Base-by-base conservation (phyloP, 2,888 invertebrate genomes). In the Fragum whitleyi region DNA sequence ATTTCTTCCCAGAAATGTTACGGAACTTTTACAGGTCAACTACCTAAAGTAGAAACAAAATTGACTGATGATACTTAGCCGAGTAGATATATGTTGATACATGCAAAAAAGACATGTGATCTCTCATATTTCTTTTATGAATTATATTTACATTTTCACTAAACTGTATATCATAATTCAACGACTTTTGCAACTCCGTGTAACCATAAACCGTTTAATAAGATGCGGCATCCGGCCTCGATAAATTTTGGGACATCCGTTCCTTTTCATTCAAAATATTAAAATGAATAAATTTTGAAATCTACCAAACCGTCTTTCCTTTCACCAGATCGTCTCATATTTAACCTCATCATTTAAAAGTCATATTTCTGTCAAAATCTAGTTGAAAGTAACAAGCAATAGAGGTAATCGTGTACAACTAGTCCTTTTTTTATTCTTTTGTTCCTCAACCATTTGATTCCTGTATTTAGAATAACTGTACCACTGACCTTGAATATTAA, bases 251-350 rank as follows among this genome's bases (percentile, higher is more conserved):
- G 26, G 26, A 57, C 23, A 57, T 57, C 57, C 57, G 57, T 23
- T 57, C 57, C 26, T 57, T 57, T 57, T 26, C 47, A 47, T 47
- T 57, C 26, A 23, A 26, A 57, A 57, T 57, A 57, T 57, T 57
- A 57, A 57, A 57, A 57, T 57, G 57, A 57, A 26, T 21, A 57
- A 57, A 21, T 57, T 26, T 57, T 23, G 47, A 9, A 47, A 47
- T 47, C 47, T 47, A 47, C 47, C 47, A 47, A 47, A 14, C n/a
- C 47, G 47, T 47, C 47, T 47, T 47, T 47, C 47, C 47, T 47
- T 47, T 47, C 47, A 47, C 2, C n/a, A 14, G 47, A 5, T 47
- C 47, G 14, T 47, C 47, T 47, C 47, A 47, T 47, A 16, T 47
- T 47, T 19, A 19, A 47, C 47, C 14, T 47, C 47, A 47, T 14